These are phyloP conservation scores for Pantherophis guttatus DNA, from an alignment of 2,113 vertebrate genomes.

Conservation along the genomic window DNA sequence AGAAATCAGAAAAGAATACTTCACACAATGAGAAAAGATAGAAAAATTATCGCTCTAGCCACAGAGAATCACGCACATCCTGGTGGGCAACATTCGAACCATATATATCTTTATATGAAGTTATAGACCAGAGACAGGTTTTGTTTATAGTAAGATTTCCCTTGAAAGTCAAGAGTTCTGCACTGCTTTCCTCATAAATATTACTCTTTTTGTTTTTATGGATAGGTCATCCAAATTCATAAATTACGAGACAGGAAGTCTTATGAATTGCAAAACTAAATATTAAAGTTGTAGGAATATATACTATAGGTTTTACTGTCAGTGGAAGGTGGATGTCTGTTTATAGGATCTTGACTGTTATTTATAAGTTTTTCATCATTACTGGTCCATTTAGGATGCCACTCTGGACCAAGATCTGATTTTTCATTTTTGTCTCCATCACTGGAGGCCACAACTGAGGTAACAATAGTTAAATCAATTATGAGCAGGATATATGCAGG, in stretches of 20 bases:
- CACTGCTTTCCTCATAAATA: not conserved
- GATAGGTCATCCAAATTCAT: not conserved
- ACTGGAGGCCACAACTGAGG: not conserved
- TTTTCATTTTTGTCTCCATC: not conserved
- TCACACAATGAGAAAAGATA: not conserved
- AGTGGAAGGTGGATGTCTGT: not conserved
- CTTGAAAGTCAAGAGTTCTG: not conserved
- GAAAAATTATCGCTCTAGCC: not conserved
- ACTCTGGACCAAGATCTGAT: not conserved
- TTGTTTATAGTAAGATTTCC: not conserved
- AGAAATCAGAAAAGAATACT: not conserved
- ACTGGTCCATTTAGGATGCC: conserved; percentile 1
- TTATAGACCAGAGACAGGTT: not conserved
- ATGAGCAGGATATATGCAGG: not conserved
- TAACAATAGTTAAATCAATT: conserved; percentile 3
- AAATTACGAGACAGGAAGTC: not conserved
- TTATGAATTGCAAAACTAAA: not conserved
- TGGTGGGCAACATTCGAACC: not conserved
- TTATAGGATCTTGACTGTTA: not conserved
- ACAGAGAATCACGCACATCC: not conserved
- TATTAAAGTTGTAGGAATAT: not conserved
- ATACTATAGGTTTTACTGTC: conserved; percentile 45
- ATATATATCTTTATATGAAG: not conserved
- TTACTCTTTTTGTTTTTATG: not conserved
- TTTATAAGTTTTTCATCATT: conserved; percentile 4